Conservation (phyloP, 2,113 vertebrate species). For the Cyanoliseus patagonus region DNA sequence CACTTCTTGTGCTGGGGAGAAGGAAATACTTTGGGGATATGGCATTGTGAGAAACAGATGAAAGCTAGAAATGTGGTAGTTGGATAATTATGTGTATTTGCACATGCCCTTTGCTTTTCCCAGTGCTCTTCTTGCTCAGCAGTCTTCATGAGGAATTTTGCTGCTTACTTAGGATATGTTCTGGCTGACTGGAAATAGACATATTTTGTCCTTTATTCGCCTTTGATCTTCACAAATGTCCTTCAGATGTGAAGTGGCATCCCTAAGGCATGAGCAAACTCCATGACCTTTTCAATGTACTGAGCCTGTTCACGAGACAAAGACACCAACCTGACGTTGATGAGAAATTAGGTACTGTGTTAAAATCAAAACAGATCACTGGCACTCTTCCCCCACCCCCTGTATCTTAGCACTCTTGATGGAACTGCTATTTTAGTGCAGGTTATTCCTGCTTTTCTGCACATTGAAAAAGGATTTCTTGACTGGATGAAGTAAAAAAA, state of each 20-base stretch:
- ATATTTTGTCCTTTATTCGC: background rate
- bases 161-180: background rate
- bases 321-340: background rate
- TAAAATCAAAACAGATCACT: background rate
- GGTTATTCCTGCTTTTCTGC: background rate
- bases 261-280: background rate
- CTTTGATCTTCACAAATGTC: slow-evolving; percentile 4
- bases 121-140: background rate
- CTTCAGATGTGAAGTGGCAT: slow-evolving; percentile 3
- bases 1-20: background rate
- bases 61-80: background rate
- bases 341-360: background rate
- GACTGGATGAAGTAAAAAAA: background rate
- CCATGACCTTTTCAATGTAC: slow-evolving; percentile 2
- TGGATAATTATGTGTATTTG: background rate
- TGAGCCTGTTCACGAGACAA: background rate
- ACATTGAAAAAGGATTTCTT: background rate
- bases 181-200: background rate
- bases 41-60: background rate
- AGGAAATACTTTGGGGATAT: background rate
- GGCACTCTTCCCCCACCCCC: background rate
- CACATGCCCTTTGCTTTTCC: background rate
- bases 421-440: background rate
- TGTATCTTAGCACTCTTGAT: background rate
- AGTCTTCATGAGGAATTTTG: background rate